A percentile compares a stretch with the other conserved stretches of the same genome.
Conservation (phyloP, 2,888 invertebrate genomes). For the Atethmia centrago region DNA sequence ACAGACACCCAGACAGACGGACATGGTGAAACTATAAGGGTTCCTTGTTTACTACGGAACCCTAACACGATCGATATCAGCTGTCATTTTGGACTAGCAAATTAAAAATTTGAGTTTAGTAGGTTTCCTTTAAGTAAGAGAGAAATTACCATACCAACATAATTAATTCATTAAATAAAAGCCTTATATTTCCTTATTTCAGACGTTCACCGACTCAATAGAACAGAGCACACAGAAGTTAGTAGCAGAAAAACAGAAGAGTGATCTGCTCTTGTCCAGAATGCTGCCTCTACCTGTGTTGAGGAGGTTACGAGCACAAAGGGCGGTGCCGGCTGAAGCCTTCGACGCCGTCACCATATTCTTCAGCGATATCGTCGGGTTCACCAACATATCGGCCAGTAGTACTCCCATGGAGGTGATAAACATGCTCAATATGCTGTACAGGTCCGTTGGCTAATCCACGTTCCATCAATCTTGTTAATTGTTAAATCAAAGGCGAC, state of each 20-base stretch:
- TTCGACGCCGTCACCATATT: slow-evolving; percentile 93
- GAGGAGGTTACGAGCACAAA: slow-evolving; percentile 87
- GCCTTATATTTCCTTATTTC: slow-evolving; percentile 61
- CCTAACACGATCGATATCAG: too few species aligned
- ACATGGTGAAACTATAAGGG: too few species aligned
- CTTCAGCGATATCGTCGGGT: slow-evolving; percentile 93
- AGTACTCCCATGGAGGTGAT: slow-evolving; percentile 92
- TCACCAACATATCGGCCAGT: slow-evolving; percentile 91
- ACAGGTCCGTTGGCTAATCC: slow-evolving; percentile 84
- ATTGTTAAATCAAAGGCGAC: slow-evolving; percentile 21
- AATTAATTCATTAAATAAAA: background rate
- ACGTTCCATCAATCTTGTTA: slow-evolving; percentile 46
- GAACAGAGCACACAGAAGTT: slow-evolving; percentile 87
- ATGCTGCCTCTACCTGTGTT: slow-evolving; percentile 91
- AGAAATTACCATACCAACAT: background rate
- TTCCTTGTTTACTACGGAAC: too few species aligned
- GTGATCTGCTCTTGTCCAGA: slow-evolving; percentile 89
- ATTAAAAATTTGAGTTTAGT: too few species aligned
- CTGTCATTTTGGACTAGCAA: too few species aligned
- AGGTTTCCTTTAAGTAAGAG: too few species aligned
- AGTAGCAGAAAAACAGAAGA: slow-evolving; percentile 90
- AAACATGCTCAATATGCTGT: slow-evolving; percentile 93
- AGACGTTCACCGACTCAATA: slow-evolving; percentile 88
- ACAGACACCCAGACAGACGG: too few species aligned
- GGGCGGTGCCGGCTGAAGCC: slow-evolving; percentile 91